Base-by-base conservation (phyloP, 2,888 invertebrate species). In the Pseudococcus viburni region DNA sequence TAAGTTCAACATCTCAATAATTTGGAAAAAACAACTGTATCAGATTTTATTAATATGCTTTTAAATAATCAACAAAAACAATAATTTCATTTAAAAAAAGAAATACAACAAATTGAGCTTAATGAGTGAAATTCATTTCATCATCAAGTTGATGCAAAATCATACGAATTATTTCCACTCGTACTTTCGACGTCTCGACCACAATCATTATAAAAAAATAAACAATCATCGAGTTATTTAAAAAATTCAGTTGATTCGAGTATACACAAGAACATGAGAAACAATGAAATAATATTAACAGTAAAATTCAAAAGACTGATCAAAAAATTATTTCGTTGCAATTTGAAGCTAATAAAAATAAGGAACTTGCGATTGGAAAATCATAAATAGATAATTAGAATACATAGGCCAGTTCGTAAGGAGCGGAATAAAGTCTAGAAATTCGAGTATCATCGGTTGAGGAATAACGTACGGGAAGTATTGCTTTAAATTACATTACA, bases 21-120 rank as follows among this genome's bases (percentile, higher is more conserved):
- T 33, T 33, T 33, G 5, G 46, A 46, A 46, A 5, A 51, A 7
- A 1, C 51, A 51, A 51, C 51, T 5, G 12, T 17, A 51, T 51
- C 51, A 51, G 5, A 5, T 51, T 51, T 51, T 51, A 51, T 51
- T 51, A 46, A 15, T 51, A 51, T 12, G 51, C 51, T 51, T 12
- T 51, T 51, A 5, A 51, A 51, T 17, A 51, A 15, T 51, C 51
- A 51, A 51, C 51, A 51, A 68, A 68, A 68, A 68, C 19, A 68
- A 68, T 68, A 51, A 51, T 12, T 11, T 46, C 12, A 46, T 51
- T 33, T 33, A 33, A 51, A 51, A 51, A 51, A 51, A 51, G 17
- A 26, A 68, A 26, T 68, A 68, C 19, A 68, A 68, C 68, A 68
- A 68, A 68, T 68, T 68, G 68, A 68, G 68, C 22, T 68, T 68